These are phyloP conservation scores for Cyanoramphus novaezelandiae DNA, from an alignment of 2,113 vertebrate species.

Conservation along the genomic window DNA sequence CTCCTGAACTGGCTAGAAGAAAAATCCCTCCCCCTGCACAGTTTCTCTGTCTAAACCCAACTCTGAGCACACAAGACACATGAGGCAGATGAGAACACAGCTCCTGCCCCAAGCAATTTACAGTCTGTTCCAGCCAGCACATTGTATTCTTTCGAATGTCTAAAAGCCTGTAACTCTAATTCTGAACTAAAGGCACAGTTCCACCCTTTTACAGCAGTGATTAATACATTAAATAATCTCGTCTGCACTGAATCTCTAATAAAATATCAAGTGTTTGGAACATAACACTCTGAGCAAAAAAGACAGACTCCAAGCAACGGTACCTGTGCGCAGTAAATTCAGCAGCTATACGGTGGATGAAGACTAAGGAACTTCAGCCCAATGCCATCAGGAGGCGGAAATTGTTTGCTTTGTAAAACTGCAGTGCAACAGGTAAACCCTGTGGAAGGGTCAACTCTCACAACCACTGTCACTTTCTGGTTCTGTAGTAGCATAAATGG, in stretches of 20 bases:
- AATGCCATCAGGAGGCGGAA: not conserved
- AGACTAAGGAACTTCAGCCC: not conserved
- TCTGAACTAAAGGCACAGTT: not conserved
- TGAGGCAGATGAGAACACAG: not conserved
- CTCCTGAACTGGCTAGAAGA: not conserved
- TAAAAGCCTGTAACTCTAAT: not conserved
- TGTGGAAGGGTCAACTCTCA: not conserved
- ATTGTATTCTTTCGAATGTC: not conserved
- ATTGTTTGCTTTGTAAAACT: not conserved
- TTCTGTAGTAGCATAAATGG: not conserved
- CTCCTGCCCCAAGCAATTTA: not conserved
- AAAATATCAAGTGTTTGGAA: not conserved
- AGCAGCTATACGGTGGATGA: not conserved
- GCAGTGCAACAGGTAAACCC: not conserved
- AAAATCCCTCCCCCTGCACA: not conserved
- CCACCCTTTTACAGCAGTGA: not conserved
- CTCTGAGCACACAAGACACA: fast-evolving
- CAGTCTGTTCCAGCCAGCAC: not conserved
- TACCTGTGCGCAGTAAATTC: not conserved
- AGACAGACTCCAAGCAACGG: not conserved
- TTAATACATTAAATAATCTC: not conserved
- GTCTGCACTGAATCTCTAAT: not conserved
- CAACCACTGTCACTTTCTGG: not conserved
- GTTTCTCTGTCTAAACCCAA: not conserved
- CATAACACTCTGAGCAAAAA: not conserved